Conservation (phyloP, 2,888 invertebrate genomes). For the Aradus depressus region DNA sequence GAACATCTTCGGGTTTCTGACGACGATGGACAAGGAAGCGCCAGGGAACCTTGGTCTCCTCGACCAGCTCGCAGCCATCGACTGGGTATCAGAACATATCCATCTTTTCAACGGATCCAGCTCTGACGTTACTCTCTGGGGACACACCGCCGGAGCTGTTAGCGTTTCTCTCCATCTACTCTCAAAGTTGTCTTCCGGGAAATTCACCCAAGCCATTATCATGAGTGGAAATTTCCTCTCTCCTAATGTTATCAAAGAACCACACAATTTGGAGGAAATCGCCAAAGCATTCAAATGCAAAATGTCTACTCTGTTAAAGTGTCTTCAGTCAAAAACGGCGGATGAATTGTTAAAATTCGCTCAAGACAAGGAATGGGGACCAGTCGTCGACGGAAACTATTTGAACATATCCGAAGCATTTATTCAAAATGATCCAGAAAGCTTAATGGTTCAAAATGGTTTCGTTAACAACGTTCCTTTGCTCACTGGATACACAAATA, state of each 20-base stretch:
- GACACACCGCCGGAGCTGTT: conserved; percentile 69
- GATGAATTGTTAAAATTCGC: conserved; percentile 25
- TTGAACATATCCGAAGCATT: conserved; percentile 55
- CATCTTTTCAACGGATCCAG: conserved; percentile 62
- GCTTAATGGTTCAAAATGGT: conserved; percentile 27
- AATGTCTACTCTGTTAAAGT: conserved; percentile 51
- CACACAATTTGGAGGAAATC: conserved; percentile 46
- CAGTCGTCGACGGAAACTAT: conserved; percentile 59
- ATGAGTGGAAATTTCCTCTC: conserved; percentile 68
- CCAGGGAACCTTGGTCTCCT: conserved; percentile 69
- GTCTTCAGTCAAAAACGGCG: conserved; percentile 48
- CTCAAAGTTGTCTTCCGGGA: conserved; percentile 41
- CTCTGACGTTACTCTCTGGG: conserved; percentile 62
- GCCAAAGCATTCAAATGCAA: conserved; percentile 56
- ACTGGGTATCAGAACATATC: conserved; percentile 68
- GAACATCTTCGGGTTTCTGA: conserved; percentile 74
- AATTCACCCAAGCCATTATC: conserved; percentile 62
- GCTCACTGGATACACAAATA: conserved; percentile 66
- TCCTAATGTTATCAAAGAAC: conserved; percentile 49
- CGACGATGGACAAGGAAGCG: conserved; percentile 63
- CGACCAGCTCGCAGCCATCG: conserved; percentile 68
- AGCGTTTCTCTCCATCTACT: conserved; percentile 67
- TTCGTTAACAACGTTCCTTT: conserved; percentile 46
- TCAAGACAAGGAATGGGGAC: conserved; percentile 51
- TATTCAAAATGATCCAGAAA: conserved; percentile 50